Conservation (phyloP, 2,113 vertebrate genomes). For the Prochilodus magdalenae region DNA sequence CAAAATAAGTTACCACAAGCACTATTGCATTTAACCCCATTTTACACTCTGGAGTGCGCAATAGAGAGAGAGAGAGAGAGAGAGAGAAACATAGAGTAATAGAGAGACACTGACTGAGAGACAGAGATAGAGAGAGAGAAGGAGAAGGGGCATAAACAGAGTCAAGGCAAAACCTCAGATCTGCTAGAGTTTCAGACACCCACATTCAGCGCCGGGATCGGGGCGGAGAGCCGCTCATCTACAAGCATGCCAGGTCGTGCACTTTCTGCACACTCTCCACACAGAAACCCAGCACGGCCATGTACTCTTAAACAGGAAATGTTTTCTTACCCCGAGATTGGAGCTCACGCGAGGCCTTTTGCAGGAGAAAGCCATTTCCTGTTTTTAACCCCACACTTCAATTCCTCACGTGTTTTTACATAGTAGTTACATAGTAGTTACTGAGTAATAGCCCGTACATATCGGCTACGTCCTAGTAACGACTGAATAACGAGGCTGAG, state of each 20-base stretch:
- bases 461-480: too few relatives aligned
- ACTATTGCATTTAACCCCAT: constrained; percentile 39
- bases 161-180: constrained; percentile 52
- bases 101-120: constrained; percentile 18
- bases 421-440: not conserved
- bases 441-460: too few relatives aligned
- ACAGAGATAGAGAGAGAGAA: constrained; percentile 16
- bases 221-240: constrained; percentile 27
- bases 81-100: constrained; percentile 9
- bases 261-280: constrained; percentile 16
- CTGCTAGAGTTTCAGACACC: constrained; percentile 39
- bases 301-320: constrained; percentile 61
- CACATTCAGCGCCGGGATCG: constrained; percentile 31
- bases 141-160: not conserved
- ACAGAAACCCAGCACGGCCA: constrained; percentile 19
- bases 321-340: constrained; percentile 47
- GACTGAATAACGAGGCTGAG: too few relatives aligned
- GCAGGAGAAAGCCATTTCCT: constrained; percentile 57
- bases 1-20: constrained; percentile 41
- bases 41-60: constrained; percentile 16
- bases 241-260: constrained; percentile 8
- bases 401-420: not conserved
- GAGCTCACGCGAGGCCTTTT: constrained; percentile 57
- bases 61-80: not conserved
- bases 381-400: constrained; percentile 31